Evolutionary conservation across 2,888 invertebrate species (phyloP), one percentile per base, ranked within the genome.

Genomic region (Nemoura dubitans): DNA sequence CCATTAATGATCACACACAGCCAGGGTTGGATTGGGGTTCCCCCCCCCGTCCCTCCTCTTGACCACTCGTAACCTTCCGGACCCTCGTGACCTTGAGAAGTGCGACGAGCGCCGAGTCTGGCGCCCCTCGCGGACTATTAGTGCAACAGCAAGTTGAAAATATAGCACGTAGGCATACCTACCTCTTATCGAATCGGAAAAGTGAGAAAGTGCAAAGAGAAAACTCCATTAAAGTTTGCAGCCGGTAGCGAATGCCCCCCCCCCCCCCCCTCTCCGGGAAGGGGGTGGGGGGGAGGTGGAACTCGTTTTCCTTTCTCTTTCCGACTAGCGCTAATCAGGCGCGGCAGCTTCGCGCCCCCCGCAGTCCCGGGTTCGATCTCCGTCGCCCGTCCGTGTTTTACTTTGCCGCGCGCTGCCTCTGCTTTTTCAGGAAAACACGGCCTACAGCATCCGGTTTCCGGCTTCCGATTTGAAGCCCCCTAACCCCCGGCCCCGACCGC

Each of bases 401-500:
- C 5, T 36, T 36, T 36, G 5, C 36, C 3, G 10, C 59, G 21
- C 59, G 59, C 59, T 14, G 59, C 59, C 16, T 21, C 59, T 14
- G 16, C 59, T 10, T 59, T 21, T 21, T 21, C 59, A 14, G 16
- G 59, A 59, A 59, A 59, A 59, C 59, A 59, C 59, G 59, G 59
- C 59, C 59, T 59, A 59, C 59, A 59, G 16, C 59, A 59, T 59
- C 59, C 59, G 59, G 59, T 59, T 59, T 59, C 59, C 59, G 59
- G 59, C 14, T 59, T 59, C 59, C 59, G 59, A 16, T 21, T 59
- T 59, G n/a, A n/a, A n/a, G n/a, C n/a, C n/a, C n/a, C n/a, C n/a
- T n/a, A n/a, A n/a, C n/a, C n/a, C n/a, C n/a, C n/a, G n/a, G n/a
- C n/a, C n/a, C n/a, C n/a, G n/a, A n/a, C n/a, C n/a, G n/a, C n/a